Evolutionary conservation across 2,797 vertebrate genomes (phyloP).

Genomic region (Peromyscus attwateri): DNA sequence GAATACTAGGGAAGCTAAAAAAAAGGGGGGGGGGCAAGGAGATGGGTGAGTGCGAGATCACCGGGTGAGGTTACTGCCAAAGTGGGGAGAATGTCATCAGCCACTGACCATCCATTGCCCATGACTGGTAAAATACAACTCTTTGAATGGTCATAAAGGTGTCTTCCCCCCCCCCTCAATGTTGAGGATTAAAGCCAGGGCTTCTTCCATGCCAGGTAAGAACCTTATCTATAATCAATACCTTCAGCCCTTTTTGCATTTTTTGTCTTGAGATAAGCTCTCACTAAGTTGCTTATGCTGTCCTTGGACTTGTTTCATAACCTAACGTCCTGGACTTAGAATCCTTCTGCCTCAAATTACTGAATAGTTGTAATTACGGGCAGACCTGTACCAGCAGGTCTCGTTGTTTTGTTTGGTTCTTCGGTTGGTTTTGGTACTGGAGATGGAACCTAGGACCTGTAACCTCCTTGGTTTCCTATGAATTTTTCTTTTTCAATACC

Average conservation of each 20-base stretch:
- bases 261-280: background rate
- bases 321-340: background rate
- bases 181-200: background rate
- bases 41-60: background rate
- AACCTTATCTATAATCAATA: background rate
- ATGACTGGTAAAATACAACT: background rate
- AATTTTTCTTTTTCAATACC: constrained; percentile 48
- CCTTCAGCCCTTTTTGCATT: background rate
- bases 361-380: background rate
- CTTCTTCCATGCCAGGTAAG: background rate
- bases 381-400: background rate
- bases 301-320: background rate
- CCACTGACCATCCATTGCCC: background rate
- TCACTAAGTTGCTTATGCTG: background rate
- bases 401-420: background rate
- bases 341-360: background rate
- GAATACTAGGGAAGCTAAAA: background rate
- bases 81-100: background rate
- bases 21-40: background rate
- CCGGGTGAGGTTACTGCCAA: background rate
- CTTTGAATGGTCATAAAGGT: background rate
- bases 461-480: constrained; percentile 29
- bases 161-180: background rate
- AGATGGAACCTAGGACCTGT: background rate
- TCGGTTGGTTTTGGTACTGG: background rate